These are phyloP conservation scores for Coilia nasus DNA, from an alignment of 2,797 vertebrate species.

Conservation along the genomic window DNA sequence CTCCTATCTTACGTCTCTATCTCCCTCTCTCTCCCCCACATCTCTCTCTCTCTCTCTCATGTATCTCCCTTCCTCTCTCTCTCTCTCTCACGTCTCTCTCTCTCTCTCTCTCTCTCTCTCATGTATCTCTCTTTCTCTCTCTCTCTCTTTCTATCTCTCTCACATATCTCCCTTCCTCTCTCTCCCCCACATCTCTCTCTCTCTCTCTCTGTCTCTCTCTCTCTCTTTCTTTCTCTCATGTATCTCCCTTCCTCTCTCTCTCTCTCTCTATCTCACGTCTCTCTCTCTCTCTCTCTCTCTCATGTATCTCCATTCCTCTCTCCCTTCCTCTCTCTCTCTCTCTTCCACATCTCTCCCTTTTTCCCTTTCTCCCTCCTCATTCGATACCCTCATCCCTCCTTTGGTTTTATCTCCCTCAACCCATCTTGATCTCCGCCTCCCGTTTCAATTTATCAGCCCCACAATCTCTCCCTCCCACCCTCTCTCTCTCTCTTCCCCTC, in stretches of 20 bases:
- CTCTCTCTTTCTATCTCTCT: not conserved
- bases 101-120: no score
- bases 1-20: no score
- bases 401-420: not conserved
- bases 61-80: not conserved
- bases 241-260: not conserved
- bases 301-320: not conserved
- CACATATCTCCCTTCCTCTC: not conserved
- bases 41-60: not conserved
- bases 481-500: not conserved
- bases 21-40: not conserved
- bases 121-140: no score
- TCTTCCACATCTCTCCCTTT: not conserved
- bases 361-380: not conserved
- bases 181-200: no score
- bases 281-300: not conserved
- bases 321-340: not conserved
- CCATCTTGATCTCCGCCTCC: slow-evolving; percentile 11
- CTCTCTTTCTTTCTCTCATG: not conserved
- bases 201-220: no score
- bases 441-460: not conserved
- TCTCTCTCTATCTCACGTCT: not conserved
- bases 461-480: not conserved
- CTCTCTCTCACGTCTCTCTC: not conserved
- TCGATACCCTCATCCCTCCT: not conserved